Evolutionary conservation across 2,113 vertebrate species (phyloP).

Genomic region (Cephalopholis sonnerati): DNA sequence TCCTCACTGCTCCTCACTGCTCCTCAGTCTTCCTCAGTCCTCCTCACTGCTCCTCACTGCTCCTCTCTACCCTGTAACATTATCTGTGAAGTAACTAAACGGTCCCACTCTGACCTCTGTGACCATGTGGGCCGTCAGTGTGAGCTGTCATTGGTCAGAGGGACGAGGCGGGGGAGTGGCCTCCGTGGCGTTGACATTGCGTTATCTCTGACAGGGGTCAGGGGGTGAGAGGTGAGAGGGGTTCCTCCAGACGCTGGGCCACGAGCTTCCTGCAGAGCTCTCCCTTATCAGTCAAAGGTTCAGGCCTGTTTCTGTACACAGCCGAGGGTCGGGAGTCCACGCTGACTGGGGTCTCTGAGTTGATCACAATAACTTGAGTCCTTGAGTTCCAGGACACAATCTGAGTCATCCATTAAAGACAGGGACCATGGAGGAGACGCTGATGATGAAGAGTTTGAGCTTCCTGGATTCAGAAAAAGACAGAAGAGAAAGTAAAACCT

Average conservation of each 20-base stretch:
- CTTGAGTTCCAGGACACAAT: constrained; percentile 61
- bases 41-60: too few relatives aligned
- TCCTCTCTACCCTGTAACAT: neutral
- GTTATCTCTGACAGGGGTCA: constrained; percentile 65
- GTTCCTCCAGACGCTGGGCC: constrained; percentile 40
- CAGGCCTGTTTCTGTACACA: constrained; percentile 83
- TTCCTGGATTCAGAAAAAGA: constrained; percentile 31
- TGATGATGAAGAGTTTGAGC: constrained; percentile 38
- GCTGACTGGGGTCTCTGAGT: constrained; percentile 38
- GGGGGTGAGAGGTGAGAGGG: constrained; percentile 50
- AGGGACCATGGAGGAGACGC: constrained; percentile 3
- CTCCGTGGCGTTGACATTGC: constrained; percentile 54
- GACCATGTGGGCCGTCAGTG: neutral
- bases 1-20: too few relatives aligned
- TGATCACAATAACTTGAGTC: constrained; percentile 66
- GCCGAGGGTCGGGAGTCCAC: constrained; percentile 79
- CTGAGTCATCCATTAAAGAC: constrained; percentile 30
- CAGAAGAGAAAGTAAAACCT: neutral
- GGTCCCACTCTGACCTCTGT: constrained; percentile 1
- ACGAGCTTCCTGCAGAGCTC: constrained; percentile 70
- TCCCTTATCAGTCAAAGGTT: constrained; percentile 80
- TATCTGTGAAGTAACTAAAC: neutral
- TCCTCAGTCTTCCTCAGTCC: too few relatives aligned
- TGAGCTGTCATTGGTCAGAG: constrained; percentile 46
- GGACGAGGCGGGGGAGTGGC: constrained; percentile 41